Evolutionary conservation across 2,797 vertebrate species (phyloP).

Genomic region (Decapterus maruadsi): DNA sequence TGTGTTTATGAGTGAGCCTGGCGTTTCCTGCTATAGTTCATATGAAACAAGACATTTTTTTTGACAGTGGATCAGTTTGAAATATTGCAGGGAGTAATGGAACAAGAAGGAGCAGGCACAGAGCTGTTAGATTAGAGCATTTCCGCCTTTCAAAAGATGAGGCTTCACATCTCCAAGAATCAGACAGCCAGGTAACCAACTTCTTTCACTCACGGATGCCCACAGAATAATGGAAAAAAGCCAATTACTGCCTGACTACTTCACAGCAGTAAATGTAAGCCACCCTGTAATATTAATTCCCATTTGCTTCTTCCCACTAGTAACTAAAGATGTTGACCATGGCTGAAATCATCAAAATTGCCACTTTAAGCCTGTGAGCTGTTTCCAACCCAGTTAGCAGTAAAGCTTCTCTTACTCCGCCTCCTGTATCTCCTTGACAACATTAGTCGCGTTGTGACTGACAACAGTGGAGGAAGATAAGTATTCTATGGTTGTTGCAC

Average conservation of each 20-base stretch:
- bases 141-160: too few species aligned
- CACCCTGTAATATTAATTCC: neutral
- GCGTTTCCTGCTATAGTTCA: too few species aligned
- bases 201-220: neutral
- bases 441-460: constrained; percentile 27
- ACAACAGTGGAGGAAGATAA: constrained; percentile 37
- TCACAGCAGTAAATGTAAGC: neutral
- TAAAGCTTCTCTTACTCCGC: neutral
- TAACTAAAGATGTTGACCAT: neutral
- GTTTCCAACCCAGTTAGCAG: neutral
- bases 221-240: neutral
- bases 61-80: neutral
- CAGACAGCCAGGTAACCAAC: neutral
- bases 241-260: neutral
- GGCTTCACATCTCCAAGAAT: neutral
- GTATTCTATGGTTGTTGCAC: constrained; percentile 40
- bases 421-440: constrained; percentile 14
- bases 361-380: neutral
- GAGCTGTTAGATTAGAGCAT: neutral
- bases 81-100: too few species aligned
- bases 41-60: too few species aligned
- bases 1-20: too few species aligned
- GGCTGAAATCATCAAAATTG: neutral
- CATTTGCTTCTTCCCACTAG: neutral
- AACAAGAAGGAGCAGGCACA: neutral